Conservation (phyloP, 1,140 invertebrate genomes). For the Manduca sexta region DNA sequence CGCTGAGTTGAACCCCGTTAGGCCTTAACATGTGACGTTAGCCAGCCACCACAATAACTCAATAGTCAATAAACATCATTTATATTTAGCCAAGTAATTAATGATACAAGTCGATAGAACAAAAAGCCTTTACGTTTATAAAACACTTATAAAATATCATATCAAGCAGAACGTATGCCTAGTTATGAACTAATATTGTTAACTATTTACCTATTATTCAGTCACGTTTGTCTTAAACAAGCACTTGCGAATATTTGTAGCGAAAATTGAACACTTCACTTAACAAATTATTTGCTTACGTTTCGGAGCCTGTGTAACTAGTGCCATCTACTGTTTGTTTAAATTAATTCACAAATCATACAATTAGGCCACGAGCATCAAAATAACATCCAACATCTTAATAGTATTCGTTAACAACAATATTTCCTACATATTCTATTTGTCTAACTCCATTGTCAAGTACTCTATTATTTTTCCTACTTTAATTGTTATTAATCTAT, state of each 20-base stretch:
- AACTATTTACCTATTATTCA: slow-evolving; percentile 57
- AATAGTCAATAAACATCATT: too few species aligned
- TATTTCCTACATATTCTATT: too few species aligned
- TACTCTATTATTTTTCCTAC: too few species aligned
- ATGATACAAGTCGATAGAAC: too few species aligned
- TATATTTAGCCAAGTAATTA: too few species aligned
- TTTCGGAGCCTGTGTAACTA: slow-evolving; percentile 3
- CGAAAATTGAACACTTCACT: slow-evolving; percentile 49
- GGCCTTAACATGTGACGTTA: too few species aligned
- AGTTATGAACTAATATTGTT: slow-evolving; percentile 23
- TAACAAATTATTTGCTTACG: slow-evolving; percentile 26
- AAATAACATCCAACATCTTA: neutral
- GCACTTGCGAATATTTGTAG: slow-evolving; percentile 37
- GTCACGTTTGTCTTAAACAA: slow-evolving; percentile 60
- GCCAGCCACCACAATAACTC: too few species aligned
- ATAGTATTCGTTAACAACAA: too few species aligned
- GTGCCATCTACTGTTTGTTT: neutral
- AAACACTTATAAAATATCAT: neutral
- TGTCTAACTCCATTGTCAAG: too few species aligned
- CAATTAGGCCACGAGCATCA: neutral
- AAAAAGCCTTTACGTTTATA: too few species aligned
- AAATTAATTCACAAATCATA: neutral
- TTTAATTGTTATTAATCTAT: too few species aligned
- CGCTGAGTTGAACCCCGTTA: too few species aligned
- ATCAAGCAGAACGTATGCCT: slow-evolving; percentile 13